Evolutionary conservation across 2,113 vertebrate species (phyloP).

Genomic region (Semicossyphus pulcher): DNA sequence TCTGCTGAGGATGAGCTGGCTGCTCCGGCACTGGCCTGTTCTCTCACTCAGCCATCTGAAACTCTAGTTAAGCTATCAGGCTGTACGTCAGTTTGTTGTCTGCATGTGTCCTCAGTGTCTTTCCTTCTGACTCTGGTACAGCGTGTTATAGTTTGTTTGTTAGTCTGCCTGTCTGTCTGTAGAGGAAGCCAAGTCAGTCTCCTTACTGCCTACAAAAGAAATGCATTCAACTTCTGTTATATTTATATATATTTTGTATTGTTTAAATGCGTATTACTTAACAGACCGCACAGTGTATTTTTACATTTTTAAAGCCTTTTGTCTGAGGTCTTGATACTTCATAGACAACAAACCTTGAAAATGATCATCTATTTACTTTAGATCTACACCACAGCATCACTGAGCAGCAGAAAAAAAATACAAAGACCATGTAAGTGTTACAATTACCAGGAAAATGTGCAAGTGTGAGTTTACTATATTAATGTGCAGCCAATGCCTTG

Average conservation of each 20-base stretch:
- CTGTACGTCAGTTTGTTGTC: conserved; percentile 32
- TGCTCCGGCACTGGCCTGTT: conserved; percentile 16
- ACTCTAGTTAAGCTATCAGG: conserved; percentile 33
- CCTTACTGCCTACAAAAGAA: neutral
- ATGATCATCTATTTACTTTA: too few relatives aligned
- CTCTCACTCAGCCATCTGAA: conserved; percentile 36
- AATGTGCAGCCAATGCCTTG: neutral
- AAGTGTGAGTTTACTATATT: neutral
- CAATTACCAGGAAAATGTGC: neutral
- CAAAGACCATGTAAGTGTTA: neutral
- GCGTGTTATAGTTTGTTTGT: conserved; percentile 1
- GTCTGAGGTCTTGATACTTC: too few relatives aligned
- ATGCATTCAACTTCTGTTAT: too few relatives aligned
- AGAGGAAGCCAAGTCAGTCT: neutral
- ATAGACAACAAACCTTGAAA: neutral
- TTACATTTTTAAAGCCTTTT: too few relatives aligned
- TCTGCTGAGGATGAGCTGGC: conserved; percentile 31
- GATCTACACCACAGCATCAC: too few relatives aligned
- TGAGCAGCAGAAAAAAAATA: neutral
- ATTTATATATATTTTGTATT: too few relatives aligned
- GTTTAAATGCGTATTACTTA: too few relatives aligned
- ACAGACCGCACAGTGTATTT: too few relatives aligned
- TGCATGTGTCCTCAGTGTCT: conserved; percentile 21
- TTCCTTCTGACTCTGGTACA: conserved; percentile 16
- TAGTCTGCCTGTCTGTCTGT: conserved; percentile 2